These are phyloP conservation scores for Aphelocoma californica DNA, from an alignment of 2,797 vertebrate species.

Conservation along the genomic window DNA sequence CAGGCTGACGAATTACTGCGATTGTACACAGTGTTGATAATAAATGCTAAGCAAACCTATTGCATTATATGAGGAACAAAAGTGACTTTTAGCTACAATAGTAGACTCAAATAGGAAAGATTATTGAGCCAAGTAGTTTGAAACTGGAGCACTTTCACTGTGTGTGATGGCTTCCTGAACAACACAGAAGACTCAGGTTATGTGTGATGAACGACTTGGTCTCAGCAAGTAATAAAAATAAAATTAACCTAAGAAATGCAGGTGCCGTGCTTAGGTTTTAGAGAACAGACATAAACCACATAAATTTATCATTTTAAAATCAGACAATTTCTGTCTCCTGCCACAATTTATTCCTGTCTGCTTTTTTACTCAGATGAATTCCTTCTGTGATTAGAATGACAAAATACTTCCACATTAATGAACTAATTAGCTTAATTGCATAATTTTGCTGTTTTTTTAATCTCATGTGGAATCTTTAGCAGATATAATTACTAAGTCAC, in stretches of 20 bases:
- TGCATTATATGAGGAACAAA: background rate
- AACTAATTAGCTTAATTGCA: background rate
- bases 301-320: background rate
- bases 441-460: background rate
- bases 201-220: background rate
- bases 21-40: background rate
- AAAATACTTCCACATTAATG: conserved; percentile 25
- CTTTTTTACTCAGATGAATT: background rate
- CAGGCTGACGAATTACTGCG: background rate
- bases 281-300: background rate
- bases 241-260: background rate
- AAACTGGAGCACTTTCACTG: background rate
- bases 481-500: background rate
- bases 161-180: background rate
- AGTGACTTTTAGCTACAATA: background rate
- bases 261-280: background rate
- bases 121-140: background rate
- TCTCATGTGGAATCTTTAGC: background rate
- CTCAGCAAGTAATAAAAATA: background rate
- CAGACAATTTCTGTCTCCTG: background rate
- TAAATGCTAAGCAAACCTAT: background rate
- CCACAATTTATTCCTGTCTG: background rate
- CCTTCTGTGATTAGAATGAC: conserved; percentile 20
- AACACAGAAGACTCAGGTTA: background rate
- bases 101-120: background rate